phyloP scores from a whole-genome alignment of 2,797 vertebrate genomes.

The Ptychadena robeensis region DNA sequence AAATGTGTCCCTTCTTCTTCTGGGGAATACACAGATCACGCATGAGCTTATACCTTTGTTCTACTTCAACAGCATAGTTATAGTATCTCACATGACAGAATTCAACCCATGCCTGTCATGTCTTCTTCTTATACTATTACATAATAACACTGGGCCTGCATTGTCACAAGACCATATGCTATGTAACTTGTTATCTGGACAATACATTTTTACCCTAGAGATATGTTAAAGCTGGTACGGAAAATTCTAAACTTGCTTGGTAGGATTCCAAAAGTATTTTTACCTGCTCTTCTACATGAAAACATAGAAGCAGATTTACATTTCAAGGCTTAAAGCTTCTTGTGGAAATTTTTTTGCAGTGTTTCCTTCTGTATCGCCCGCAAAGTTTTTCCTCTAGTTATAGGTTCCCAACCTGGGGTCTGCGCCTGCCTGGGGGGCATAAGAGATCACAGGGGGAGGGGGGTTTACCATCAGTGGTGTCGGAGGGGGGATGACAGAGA shows the following conservation, averaged over 20 bases:
- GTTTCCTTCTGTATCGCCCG: not conserved
- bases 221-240: slow-evolving; percentile 7
- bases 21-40: too few species aligned
- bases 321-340: not conserved
- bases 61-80: not conserved
- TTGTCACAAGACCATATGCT: not conserved
- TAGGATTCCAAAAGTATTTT: slow-evolving; percentile 16
- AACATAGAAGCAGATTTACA: not conserved
- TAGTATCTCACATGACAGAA: not conserved
- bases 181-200: not conserved
- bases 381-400: not conserved
- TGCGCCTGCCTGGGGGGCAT: too few species aligned
- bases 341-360: not conserved
- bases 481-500: too few species aligned
- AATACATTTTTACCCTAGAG: not conserved
- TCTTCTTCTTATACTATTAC: not conserved
- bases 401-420: too few species aligned
- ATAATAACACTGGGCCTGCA: not conserved
- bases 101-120: too few species aligned
- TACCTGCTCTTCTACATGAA: slow-evolving; percentile 3
- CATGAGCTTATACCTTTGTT: too few species aligned
- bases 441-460: too few species aligned
- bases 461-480: too few species aligned
- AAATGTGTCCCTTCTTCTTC: too few species aligned
- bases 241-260: slow-evolving; percentile 28